A percentile compares a stretch with the other conserved stretches of the same genome.
These are phyloP conservation scores for Trachelus stipa DNA, from an alignment of 2,888 invertebrate genomes.

Conservation along the genomic window DNA sequence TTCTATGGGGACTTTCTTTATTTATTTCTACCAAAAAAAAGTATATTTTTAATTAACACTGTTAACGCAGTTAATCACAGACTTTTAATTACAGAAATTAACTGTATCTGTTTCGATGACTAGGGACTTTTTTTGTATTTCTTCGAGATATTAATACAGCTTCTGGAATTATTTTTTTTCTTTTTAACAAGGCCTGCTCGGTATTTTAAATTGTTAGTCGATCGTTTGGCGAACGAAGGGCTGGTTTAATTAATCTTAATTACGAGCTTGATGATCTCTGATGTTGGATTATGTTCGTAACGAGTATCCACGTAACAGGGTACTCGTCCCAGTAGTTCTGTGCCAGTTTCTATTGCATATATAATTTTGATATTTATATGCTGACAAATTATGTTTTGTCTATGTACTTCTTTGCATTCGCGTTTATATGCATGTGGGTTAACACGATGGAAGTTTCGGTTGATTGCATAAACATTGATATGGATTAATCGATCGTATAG, in stretches of 20 bases:
- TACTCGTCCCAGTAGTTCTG: no score
- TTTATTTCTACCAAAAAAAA: not conserved
- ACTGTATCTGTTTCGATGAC: no score
- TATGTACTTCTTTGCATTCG: not conserved
- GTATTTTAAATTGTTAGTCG: not conserved
- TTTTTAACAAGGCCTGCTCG: not conserved
- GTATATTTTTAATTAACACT: not conserved
- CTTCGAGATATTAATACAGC: not conserved
- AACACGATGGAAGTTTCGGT: not conserved
- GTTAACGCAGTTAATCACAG: not conserved
- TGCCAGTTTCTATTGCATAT: no score
- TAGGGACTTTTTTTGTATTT: not conserved
- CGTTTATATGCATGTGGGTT: not conserved
- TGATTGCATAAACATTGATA: not conserved
- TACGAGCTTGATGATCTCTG: not conserved
- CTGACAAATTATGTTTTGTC: not conserved
- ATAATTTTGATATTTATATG: not conserved
- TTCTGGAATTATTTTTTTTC: not conserved
- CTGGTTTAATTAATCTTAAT: not conserved
- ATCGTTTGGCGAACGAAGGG: not conserved
- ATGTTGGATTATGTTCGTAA: not conserved
- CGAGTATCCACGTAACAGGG: not conserved
- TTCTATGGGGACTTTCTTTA: not conserved
- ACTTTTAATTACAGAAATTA: not conserved
- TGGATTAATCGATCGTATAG: not conserved